These are phyloP conservation scores for Drosophila kurseongensis DNA, from an alignment of 1,140 invertebrate genomes.

Conservation along the genomic window DNA sequence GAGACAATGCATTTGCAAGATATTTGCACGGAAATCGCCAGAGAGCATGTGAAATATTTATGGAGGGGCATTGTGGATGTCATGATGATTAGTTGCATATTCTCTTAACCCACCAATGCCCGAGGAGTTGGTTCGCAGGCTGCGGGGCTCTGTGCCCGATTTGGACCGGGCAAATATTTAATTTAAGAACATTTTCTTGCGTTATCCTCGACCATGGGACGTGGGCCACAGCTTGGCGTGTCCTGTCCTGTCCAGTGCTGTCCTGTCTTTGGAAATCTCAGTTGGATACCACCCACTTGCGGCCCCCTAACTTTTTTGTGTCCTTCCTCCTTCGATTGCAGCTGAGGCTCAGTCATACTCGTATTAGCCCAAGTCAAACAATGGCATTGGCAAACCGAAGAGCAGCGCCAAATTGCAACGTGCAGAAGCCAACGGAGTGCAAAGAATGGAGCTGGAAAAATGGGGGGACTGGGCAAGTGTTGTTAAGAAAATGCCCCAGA, in stretches of 20 bases:
- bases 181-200: constrained; percentile 70
- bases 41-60: constrained; percentile 78
- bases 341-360: constrained; percentile 62
- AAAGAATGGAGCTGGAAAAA: constrained; percentile 23
- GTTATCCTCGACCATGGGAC: constrained; percentile 50
- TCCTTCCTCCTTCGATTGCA: constrained; percentile 43
- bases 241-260: constrained; percentile 49
- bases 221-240: constrained; percentile 35
- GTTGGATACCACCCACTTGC: constrained; percentile 60
- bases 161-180: constrained; percentile 76
- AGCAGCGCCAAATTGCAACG: constrained; percentile 70
- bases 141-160: constrained; percentile 53
- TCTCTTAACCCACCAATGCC: constrained; percentile 43
- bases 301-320: neutral
- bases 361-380: constrained; percentile 80
- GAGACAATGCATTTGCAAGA: constrained; percentile 32
- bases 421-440: constrained; percentile 41
- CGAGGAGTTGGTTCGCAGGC: constrained; percentile 7
- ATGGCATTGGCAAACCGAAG: constrained; percentile 72
- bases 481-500: constrained; percentile 76
- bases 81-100: constrained; percentile 79
- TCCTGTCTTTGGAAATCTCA: constrained; percentile 73
- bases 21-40: constrained; percentile 69
- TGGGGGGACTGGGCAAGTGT: constrained; percentile 33
- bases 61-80: constrained; percentile 61